Conservation (phyloP, 1,140 invertebrate genomes). For the Lepeophtheirus salmonis region DNA sequence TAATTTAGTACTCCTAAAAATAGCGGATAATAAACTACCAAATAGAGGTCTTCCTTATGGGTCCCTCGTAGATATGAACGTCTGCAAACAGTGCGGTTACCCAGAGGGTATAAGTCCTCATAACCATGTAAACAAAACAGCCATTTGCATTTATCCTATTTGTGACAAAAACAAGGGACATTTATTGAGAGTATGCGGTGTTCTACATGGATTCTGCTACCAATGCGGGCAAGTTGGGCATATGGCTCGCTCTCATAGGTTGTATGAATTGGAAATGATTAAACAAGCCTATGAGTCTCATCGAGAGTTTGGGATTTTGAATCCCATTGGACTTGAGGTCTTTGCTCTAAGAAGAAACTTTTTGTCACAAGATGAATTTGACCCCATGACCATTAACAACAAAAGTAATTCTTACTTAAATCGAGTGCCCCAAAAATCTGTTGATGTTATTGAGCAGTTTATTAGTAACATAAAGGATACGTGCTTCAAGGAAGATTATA, state of each 20-base stretch:
- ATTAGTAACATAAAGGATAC: too few relatives aligned
- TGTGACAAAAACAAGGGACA: neutral
- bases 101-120: neutral
- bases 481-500: too few relatives aligned
- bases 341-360: neutral
- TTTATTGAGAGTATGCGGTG: neutral
- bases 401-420: too few relatives aligned
- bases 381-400: neutral
- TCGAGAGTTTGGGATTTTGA: neutral
- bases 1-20: neutral
- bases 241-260: neutral
- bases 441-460: too few relatives aligned
- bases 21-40: neutral
- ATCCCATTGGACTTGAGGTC: neutral
- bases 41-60: neutral
- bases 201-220: neutral
- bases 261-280: neutral
- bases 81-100: neutral
- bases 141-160: neutral
- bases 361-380: neutral
- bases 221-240: neutral
- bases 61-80: neutral
- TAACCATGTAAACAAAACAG: neutral
- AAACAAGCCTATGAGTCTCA: neutral
- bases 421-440: too few relatives aligned